These are phyloP conservation scores for Calliphora vicina DNA, from an alignment of 1,140 invertebrate genomes.

Conservation along the genomic window DNA sequence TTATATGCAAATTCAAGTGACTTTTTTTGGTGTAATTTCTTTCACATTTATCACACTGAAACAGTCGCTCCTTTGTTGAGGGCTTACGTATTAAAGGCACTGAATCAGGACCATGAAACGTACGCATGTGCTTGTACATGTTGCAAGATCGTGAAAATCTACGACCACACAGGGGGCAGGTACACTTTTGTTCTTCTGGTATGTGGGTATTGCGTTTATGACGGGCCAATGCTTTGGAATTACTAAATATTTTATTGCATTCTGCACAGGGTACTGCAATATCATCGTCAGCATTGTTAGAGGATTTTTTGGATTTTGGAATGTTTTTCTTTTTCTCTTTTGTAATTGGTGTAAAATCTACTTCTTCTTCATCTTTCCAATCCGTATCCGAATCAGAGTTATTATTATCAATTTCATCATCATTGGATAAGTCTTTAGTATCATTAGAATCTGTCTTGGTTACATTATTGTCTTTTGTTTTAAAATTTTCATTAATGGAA, in stretches of 20 bases:
- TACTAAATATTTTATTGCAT: slow-evolving; percentile 21
- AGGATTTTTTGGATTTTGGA: background rate
- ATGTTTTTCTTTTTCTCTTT: background rate
- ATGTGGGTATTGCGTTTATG: background rate
- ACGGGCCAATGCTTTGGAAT: background rate
- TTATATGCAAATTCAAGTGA: background rate
- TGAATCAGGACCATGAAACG: background rate
- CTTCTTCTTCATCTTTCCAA: background rate
- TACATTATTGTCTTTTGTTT: background rate
- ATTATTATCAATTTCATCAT: background rate
- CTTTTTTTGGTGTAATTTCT: background rate
- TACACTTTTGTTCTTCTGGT: slow-evolving; percentile 19
- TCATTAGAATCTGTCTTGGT: background rate
- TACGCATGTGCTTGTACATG: slow-evolving; percentile 25
- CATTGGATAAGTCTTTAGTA: background rate
- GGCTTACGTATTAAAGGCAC: background rate
- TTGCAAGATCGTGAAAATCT: slow-evolving; percentile 16
- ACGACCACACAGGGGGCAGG: background rate
- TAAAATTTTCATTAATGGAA: background rate
- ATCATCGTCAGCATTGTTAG: background rate
- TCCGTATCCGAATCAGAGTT: background rate
- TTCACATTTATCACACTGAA: slow-evolving; percentile 20
- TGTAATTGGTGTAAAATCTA: background rate
- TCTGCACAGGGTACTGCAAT: slow-evolving; percentile 7
- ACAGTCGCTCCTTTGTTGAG: background rate